Conservation (phyloP, 2,113 vertebrate species). For the Empidonax alnorum region DNA sequence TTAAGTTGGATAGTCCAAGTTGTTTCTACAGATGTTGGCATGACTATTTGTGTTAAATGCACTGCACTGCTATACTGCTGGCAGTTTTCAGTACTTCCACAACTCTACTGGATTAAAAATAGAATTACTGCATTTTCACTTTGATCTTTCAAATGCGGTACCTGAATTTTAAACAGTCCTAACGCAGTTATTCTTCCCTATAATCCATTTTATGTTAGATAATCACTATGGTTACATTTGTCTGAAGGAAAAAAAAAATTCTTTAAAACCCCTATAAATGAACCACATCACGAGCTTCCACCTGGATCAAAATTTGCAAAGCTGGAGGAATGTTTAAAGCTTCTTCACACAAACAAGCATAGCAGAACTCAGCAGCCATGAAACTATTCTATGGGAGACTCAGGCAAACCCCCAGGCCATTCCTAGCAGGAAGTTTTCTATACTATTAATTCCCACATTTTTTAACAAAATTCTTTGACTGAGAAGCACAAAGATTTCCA, state of each 20-base stretch:
- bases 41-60: neutral
- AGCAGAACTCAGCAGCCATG: neutral
- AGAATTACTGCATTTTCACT: conserved; percentile 23
- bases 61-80: neutral
- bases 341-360: neutral
- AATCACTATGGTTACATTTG: conserved; percentile 32
- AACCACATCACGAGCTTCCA: neutral
- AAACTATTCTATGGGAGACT: neutral
- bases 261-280: neutral
- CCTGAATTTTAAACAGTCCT: conserved; percentile 53
- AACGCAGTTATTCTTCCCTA: conserved; percentile 15
- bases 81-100: neutral
- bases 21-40: conserved; percentile 2
- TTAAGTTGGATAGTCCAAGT: neutral
- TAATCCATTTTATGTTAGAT: conserved; percentile 3
- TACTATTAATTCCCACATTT: neutral
- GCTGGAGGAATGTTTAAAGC: neutral
- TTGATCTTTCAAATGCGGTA: conserved; percentile 23
- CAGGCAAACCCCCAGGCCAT: neutral
- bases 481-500: neutral
- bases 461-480: neutral
- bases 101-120: conserved; percentile 22
- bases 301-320: conserved; percentile 16
- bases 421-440: neutral
- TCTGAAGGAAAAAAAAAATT: neutral